These are phyloP conservation scores for Drosophila orosa DNA, from an alignment of 1,140 invertebrate species.

Conservation along the genomic window DNA sequence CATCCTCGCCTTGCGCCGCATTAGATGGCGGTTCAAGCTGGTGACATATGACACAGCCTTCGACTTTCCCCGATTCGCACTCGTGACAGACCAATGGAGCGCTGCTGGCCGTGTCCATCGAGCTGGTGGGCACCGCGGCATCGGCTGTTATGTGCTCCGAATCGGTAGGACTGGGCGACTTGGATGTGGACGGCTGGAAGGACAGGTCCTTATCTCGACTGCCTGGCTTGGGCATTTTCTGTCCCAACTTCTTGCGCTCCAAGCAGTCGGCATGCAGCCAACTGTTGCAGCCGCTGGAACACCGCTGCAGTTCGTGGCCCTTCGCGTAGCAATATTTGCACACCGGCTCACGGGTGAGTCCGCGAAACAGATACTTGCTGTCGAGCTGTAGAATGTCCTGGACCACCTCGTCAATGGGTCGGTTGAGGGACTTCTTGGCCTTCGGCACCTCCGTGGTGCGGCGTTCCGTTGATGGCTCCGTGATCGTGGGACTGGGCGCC, in stretches of 20 bases:
- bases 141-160: constrained; percentile 50
- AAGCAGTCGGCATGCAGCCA: constrained; percentile 84
- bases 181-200: constrained; percentile 3
- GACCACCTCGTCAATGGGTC: constrained; percentile 78
- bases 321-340: constrained; percentile 87
- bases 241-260: constrained; percentile 11
- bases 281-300: constrained; percentile 85
- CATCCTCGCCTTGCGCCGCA: constrained; percentile 28
- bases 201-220: neutral
- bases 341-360: constrained; percentile 85
- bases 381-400: constrained; percentile 76
- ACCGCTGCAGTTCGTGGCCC: constrained; percentile 85
- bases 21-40: constrained; percentile 54
- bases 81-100: constrained; percentile 47
- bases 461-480: constrained; percentile 5
- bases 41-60: constrained; percentile 85
- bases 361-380: constrained; percentile 86
- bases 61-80: constrained; percentile 43
- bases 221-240: constrained; percentile 6
- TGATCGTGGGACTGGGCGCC: constrained; percentile 17
- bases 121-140: neutral
- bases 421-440: constrained; percentile 49
- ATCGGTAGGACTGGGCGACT: constrained; percentile 30
- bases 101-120: neutral
- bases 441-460: constrained; percentile 29